Evolutionary conservation across 2,113 vertebrate genomes (phyloP).

Genomic region (Pampusana beccarii): DNA sequence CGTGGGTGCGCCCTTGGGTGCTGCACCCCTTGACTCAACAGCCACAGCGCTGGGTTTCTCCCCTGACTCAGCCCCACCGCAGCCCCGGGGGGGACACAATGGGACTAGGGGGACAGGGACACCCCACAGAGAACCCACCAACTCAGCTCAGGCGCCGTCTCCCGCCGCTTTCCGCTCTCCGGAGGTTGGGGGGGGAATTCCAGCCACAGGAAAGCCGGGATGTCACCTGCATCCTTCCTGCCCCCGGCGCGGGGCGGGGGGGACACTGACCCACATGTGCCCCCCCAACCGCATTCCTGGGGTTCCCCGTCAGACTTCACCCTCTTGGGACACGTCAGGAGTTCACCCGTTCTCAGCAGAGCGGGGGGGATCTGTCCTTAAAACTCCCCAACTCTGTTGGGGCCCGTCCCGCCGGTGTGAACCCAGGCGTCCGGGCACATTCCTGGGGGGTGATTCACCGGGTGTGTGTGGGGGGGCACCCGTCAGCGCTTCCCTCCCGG

Average conservation of each 20-base stretch:
- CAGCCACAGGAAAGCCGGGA: constrained; percentile 11
- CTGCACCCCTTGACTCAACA: constrained; percentile 12
- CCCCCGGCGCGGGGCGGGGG: background rate
- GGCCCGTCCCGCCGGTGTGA: background rate
- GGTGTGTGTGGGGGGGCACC: background rate
- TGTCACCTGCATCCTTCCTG: constrained; percentile 52
- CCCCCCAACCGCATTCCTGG: no score
- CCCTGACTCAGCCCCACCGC: background rate
- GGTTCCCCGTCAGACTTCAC: no score
- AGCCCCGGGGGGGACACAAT: background rate
- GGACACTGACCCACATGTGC: background rate
- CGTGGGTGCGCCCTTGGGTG: background rate
- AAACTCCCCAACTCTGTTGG: background rate
- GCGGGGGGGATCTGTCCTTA: rapidly evolving
- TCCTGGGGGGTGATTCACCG: constrained; percentile 47
- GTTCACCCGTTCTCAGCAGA: background rate
- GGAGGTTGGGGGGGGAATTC: background rate
- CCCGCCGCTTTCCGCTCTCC: background rate
- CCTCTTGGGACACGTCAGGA: background rate
- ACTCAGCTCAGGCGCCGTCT: background rate
- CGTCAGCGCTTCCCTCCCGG: background rate
- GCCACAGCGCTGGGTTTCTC: background rate
- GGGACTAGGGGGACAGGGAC: background rate
- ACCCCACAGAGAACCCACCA: background rate
- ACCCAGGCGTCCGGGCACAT: background rate